phyloP scores from a whole-genome alignment of 2,113 vertebrate genomes.

The Rhinopithecus roxellana region DNA sequence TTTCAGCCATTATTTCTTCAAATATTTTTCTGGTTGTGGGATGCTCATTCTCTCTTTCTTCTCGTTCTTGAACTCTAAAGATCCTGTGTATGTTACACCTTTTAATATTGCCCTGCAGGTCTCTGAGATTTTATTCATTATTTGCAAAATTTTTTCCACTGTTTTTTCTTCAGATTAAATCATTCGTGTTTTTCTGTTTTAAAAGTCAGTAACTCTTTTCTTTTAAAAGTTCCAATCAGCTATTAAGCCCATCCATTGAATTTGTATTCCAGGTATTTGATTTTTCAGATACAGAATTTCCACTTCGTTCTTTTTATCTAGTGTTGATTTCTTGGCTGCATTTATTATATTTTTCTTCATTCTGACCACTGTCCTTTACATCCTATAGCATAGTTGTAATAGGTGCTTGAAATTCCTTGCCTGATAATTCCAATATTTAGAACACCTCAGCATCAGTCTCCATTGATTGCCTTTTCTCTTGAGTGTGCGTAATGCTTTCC shows the following conservation, averaged over 20 bases:
- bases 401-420: not conserved
- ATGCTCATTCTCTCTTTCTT: not conserved
- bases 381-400: not conserved
- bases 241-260: not conserved
- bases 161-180: not conserved
- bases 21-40: not conserved
- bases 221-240: not conserved
- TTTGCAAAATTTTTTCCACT: not conserved
- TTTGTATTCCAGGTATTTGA: not conserved
- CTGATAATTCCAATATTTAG: not conserved
- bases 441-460: not conserved
- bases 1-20: not conserved
- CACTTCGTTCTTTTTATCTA: not conserved
- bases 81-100: not conserved
- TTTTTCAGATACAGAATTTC: slow-evolving; percentile 2
- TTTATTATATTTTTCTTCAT: not conserved
- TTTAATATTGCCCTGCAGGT: not conserved
- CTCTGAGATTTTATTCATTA: not conserved
- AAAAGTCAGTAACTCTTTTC: not conserved
- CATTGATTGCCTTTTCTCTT: not conserved
- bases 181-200: not conserved
- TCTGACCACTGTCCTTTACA: not conserved
- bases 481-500: not conserved
- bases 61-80: not conserved
- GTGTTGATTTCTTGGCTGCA: not conserved